phyloP scores from a whole-genome alignment of 2,113 vertebrate species.

The Plestiodon gilberti region DNA sequence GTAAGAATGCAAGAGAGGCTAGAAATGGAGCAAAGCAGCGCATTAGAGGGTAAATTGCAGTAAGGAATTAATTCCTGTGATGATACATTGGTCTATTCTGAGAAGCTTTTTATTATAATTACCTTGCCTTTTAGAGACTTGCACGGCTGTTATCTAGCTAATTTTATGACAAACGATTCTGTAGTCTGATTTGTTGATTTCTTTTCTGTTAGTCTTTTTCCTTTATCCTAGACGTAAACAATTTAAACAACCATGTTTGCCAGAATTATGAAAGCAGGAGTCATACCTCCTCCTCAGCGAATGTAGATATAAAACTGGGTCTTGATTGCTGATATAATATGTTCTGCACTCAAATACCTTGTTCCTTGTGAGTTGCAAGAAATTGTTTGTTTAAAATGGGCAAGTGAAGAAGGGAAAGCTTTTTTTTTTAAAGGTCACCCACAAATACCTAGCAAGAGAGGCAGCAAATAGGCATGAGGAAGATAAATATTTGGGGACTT shows the following conservation, averaged over 20 bases:
- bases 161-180: background rate
- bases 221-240: background rate
- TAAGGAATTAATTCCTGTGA: background rate
- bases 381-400: background rate
- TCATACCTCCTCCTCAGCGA: background rate
- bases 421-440: too few relatives aligned
- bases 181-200: background rate
- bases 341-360: background rate
- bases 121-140: background rate
- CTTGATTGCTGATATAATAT: background rate
- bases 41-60: background rate
- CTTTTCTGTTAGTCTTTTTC: background rate
- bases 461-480: background rate
- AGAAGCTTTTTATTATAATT: slow-evolving; percentile 15
- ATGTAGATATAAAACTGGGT: background rate
- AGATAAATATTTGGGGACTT: background rate
- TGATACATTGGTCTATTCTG: background rate
- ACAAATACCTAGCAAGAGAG: background rate
- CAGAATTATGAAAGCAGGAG: background rate
- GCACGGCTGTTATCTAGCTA: background rate
- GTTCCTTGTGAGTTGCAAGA: background rate
- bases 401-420: background rate
- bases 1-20: background rate
- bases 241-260: background rate
- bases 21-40: background rate